Evolutionary conservation across 2,113 vertebrate species (phyloP), one percentile per base, ranked within the genome.

Genomic region (Scophthalmus maximus): DNA sequence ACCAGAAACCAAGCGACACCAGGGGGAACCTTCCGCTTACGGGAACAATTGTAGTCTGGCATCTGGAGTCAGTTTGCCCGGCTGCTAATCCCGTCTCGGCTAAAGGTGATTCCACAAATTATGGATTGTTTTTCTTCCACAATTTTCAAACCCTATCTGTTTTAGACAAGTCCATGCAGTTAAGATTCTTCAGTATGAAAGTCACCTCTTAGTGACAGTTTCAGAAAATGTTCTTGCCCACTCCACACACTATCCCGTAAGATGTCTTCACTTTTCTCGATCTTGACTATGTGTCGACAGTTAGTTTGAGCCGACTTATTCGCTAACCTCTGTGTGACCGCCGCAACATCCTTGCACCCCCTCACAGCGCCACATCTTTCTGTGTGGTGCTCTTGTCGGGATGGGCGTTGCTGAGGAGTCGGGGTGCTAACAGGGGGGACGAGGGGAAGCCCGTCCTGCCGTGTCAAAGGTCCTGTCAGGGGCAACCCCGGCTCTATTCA

Each of bases 301-400:
- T 64, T 53, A 38, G 7, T 42, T 53, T 9, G 26, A 76, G 22
- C 59, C 42, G 57, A 62, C 83, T 81, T 68, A 59, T 78, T 79
- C 36, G 9, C 68, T 91, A 88, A 92, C 92, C 92, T 89, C 81
- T 85, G 62, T 11, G 65, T 93, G 93, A 92, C 92, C 91, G 87
- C 89, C 51, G 64, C 47, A 57, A 46, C 80, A 68, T 73, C 22
- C 61, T 60, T 3, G 55, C 61, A 30, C 69, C 73, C 52, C 86
- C 63, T 20, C 79, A 36, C 26, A 38, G 47, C 73, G 63, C 36
- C 12, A 51, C 46, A 36, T 38, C 73, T 63, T 52, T 59, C 77
- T 55, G 18, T 52, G 61, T 70, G 56, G 9, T 50, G 73, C 46
- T 81, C 77, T 63, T 60, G 78, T 57, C 73, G 58, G 62, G 76